Base-by-base conservation (phyloP, 2,113 vertebrate genomes). In the Ramphastos sulfuratus region DNA sequence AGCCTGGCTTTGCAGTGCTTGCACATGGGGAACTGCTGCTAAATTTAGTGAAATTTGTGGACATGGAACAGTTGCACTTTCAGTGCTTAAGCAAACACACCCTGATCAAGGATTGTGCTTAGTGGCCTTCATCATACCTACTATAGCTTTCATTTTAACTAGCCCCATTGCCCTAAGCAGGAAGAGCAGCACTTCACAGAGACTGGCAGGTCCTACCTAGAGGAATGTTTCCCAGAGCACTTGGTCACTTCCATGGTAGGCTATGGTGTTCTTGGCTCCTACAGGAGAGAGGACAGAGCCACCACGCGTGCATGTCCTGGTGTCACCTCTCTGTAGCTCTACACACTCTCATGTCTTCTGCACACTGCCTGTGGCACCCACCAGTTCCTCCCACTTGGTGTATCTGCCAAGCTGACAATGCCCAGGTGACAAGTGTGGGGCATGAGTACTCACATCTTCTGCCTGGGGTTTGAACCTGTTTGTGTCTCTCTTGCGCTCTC, bases 401-500 rank as follows among this genome's bases (percentile, higher is more conserved):
- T 37, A 13, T 1, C 42, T 50, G 81, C 88, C 84, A 8, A 39
- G 59, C 50, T 76, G 80, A 0, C 61, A 8, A 27, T 12, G n/a
- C 42, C 44, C 2, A 3, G 44, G 6, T 3, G 58, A 4, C 27
- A 3, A 1, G n/a, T 4, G 8, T 2, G 6, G 39, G 63, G 17
- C 74, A 44, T 15, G 6, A 33, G 18, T 4, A 0, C 37, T 16
- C 2, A 18, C 31, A 4, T 69, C 35, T 42, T 16, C 56, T 59
- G 5, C 74, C 44, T 67, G 15, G 0, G 1, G 20, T 58, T n/a
- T 12, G 55, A 16, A 15, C 84, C 87, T 28, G 0, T 86, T 81
- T 30, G 63, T 90, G 76, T 58, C 75, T 89, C 69, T 93, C 84
- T 87, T 93, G 86, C 81, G 79, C 92, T 91, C 87, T 96, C 97